Conservation (phyloP, 2,888 invertebrate genomes). For the Lottia scabra region DNA sequence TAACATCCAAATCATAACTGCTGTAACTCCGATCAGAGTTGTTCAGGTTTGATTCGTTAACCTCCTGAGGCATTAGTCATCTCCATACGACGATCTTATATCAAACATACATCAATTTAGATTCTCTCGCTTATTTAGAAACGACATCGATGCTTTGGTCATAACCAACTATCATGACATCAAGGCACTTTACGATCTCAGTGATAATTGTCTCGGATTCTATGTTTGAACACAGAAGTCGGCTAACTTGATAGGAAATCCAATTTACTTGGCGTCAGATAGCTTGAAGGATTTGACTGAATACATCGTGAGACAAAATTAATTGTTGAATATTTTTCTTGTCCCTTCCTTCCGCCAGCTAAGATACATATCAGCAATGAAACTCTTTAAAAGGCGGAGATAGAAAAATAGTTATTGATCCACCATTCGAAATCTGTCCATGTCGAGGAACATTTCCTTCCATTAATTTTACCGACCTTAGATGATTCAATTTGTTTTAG, state of each 20-base stretch:
- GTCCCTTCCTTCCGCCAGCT: constrained; percentile 33
- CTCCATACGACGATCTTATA: neutral
- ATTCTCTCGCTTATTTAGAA: neutral
- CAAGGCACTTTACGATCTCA: constrained; percentile 20
- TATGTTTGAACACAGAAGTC: constrained; percentile 26
- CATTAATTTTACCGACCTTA: constrained; percentile 37
- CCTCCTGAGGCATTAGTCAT: constrained; percentile 1
- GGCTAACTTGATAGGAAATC: constrained; percentile 47
- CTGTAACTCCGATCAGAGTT: too few relatives aligned
- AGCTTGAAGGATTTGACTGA: constrained; percentile 38
- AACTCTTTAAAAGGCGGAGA: constrained; percentile 23
- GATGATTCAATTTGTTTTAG: constrained; percentile 37
- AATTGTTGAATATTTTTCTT: constrained; percentile 41
- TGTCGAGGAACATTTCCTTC: constrained; percentile 42
- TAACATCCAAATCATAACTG: too few relatives aligned
- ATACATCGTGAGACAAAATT: constrained; percentile 52
- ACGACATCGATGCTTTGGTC: neutral
- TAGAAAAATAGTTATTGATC: constrained; percentile 30
- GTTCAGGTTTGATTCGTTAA: too few relatives aligned
- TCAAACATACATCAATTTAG: neutral
- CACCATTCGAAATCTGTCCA: constrained; percentile 26
- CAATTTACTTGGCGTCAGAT: constrained; percentile 60
- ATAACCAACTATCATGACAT: constrained; percentile 3
- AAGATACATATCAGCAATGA: constrained; percentile 27
- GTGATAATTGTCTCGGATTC: constrained; percentile 20